Conservation (phyloP, 2,113 vertebrate genomes). For the Atlantisia rogersi region DNA sequence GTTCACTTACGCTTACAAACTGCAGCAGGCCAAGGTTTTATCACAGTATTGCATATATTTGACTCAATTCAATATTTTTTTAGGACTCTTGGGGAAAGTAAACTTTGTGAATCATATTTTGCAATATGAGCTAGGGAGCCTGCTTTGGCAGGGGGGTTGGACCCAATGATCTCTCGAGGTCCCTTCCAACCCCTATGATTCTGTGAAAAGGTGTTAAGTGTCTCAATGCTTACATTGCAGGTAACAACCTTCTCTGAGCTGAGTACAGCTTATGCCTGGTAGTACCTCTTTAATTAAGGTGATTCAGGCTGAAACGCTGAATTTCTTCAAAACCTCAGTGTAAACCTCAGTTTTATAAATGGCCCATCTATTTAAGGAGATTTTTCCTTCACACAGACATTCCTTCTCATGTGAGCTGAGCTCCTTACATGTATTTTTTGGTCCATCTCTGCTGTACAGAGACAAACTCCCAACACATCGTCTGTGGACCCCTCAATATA, state of each 20-base stretch:
- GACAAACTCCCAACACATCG: background rate
- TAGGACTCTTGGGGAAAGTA: background rate
- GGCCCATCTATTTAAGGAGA: background rate
- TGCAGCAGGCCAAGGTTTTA: background rate
- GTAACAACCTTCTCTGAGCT: background rate
- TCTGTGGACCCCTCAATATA: background rate
- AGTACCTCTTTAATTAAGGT: background rate
- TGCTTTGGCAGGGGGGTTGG: too few relatives aligned
- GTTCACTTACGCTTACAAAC: background rate
- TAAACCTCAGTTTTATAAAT: background rate
- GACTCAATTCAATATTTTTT: background rate
- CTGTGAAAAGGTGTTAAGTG: background rate
- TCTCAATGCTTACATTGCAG: background rate
- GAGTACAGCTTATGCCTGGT: background rate
- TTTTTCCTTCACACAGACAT: background rate
- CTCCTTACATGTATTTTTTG: background rate
- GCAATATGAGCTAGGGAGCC: too few relatives aligned
- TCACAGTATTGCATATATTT: background rate
- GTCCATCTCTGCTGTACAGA: background rate
- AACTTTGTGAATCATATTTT: background rate
- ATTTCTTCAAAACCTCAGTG: background rate
- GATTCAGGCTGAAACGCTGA: background rate
- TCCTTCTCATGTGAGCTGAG: background rate
- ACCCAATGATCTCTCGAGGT: too few relatives aligned
- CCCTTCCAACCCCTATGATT: too few relatives aligned